Conservation (phyloP, 1,140 invertebrate genomes). For the Trinorchestia longiramus region DNA sequence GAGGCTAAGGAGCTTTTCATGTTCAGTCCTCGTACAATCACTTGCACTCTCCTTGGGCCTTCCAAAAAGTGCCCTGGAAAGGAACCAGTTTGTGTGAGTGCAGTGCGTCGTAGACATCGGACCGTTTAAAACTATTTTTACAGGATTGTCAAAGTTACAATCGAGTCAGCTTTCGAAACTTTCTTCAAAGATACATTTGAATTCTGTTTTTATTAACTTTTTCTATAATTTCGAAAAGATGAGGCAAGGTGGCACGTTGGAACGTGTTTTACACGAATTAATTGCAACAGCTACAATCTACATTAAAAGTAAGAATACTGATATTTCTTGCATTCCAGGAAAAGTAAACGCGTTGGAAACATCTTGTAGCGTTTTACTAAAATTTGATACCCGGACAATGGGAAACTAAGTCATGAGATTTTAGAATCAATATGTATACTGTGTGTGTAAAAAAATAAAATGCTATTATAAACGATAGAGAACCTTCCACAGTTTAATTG, state of each 20-base stretch:
- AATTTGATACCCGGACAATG: too few relatives aligned
- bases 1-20: neutral
- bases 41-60: neutral
- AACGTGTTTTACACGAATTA: neutral
- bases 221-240: neutral
- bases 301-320: neutral
- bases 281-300: neutral
- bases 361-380: neutral
- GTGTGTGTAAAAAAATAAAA: too few relatives aligned
- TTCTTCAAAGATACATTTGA: neutral
- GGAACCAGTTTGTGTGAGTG: neutral
- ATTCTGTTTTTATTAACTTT: too few relatives aligned
- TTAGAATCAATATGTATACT: too few relatives aligned
- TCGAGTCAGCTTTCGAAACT: neutral
- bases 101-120: neutral
- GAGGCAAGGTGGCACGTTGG: neutral
- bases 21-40: neutral
- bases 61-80: neutral
- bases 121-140: neutral
- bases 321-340: neutral
- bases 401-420: too few relatives aligned
- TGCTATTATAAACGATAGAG: too few relatives aligned
- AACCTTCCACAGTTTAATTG: too few relatives aligned
- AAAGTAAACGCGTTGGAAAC: neutral
- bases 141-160: neutral